phyloP scores from a whole-genome alignment of 2,888 invertebrate species.

The Cryptocephalus moraei region DNA sequence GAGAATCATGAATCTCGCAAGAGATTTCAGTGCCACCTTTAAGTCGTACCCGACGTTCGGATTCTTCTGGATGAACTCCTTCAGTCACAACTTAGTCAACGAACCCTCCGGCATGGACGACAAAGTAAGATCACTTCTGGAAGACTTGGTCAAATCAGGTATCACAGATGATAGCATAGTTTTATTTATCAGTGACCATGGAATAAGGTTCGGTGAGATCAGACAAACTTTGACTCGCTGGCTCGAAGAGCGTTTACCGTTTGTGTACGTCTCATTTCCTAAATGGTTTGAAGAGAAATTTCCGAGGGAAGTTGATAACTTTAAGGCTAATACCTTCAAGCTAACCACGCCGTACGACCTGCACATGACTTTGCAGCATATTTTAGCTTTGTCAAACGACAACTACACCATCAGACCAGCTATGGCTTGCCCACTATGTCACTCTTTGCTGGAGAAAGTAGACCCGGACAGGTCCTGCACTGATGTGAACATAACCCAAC shows the following conservation, averaged over 20 bases:
- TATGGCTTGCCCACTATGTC: constrained; percentile 52
- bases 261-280: constrained; percentile 61
- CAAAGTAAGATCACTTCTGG: constrained; percentile 49
- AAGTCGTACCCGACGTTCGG: constrained; percentile 57
- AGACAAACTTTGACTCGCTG: constrained; percentile 61
- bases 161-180: constrained; percentile 32
- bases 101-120: constrained; percentile 60
- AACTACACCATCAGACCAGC: constrained; percentile 29
- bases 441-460: constrained; percentile 52
- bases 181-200: constrained; percentile 66
- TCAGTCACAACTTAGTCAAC: constrained; percentile 63
- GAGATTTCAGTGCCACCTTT: constrained; percentile 46
- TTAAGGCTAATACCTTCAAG: constrained; percentile 53
- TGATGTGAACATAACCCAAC: constrained; percentile 55
- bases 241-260: constrained; percentile 73
- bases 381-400: constrained; percentile 44
- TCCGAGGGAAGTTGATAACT: constrained; percentile 45
- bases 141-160: constrained; percentile 46
- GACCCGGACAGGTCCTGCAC: constrained; percentile 52
- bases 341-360: constrained; percentile 70
- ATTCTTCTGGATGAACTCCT: constrained; percentile 70
- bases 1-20: constrained; percentile 57
- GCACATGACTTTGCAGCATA: constrained; percentile 59
- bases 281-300: constrained; percentile 45
- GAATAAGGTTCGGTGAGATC: constrained; percentile 66